These are phyloP conservation scores for Candoia aspera DNA, from an alignment of 2,113 vertebrate genomes.

Conservation along the genomic window DNA sequence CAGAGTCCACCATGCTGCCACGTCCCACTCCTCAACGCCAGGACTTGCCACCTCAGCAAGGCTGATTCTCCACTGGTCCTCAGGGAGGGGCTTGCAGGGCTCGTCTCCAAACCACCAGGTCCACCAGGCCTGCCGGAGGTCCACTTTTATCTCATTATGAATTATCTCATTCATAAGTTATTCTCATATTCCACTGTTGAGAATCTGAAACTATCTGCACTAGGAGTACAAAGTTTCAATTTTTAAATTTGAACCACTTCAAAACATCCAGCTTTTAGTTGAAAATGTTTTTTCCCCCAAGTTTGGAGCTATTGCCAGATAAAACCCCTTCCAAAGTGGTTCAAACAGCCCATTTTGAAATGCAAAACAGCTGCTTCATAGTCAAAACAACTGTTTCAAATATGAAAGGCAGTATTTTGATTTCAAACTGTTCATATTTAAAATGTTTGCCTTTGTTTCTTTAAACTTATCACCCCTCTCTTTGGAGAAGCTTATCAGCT, in stretches of 20 bases:
- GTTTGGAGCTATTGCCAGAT: not conserved
- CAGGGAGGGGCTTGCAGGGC: no score
- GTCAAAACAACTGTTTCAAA: not conserved
- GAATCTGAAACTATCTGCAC: not conserved
- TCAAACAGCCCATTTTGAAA: not conserved
- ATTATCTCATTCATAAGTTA: no score
- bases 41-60: no score
- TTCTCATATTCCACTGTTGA: not conserved
- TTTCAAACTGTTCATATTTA: not conserved
- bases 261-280: not conserved
- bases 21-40: no score
- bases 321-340: not conserved
- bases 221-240: not conserved
- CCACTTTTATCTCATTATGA: no score
- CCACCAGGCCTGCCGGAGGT: no score
- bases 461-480: not conserved
- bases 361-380: not conserved
- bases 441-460: not conserved
- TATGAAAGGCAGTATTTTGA: not conserved
- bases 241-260: not conserved
- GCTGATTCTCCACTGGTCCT: no score
- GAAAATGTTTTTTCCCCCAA: not conserved
- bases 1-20: no score
- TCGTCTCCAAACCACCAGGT: no score
- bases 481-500: not conserved